Base-by-base conservation (phyloP, 2,113 vertebrate genomes). In the Bubo bubo region DNA sequence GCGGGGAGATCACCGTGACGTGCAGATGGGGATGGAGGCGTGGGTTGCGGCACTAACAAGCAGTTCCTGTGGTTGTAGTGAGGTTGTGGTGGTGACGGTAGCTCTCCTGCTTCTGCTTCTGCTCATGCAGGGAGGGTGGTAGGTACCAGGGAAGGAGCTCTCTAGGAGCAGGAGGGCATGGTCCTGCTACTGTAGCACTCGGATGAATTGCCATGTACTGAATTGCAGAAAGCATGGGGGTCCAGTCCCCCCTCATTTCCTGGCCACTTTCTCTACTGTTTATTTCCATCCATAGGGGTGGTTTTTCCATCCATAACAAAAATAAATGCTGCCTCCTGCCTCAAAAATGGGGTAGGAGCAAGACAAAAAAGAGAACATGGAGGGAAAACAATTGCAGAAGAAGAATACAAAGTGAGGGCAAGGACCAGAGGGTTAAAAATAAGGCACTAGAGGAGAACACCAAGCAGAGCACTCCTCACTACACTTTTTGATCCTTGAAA, bases 1-100 rank as follows among this genome's bases (percentile, higher is more conserved):
- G 15, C 1, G 1, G 12, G 39, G 30, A 41, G 12, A 45, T 45
- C 16, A 41, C 50, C 1, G 0, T 56, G 50, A 12, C 39, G 39
- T 47, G 34, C 58, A 24, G 58, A 16, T 49, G 67, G 41, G 7
- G 58, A 49, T 16, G 24, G 64, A 37, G 32, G 8, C 10, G 11
- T 7, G 17, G 37, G 16, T 26, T 43, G 35, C 0, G 5, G 34
- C 32, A 13, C 30, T 41, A 20, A 32, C 5, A 7, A 3, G 47
- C 41, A 11, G 8, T 64, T 56, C 12, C 67, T 64, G n/a, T 73
- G 50, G 41, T 28, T 80, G n/a, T 39, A 64, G 58, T 64, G 50
- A 66, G 41, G 76, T 49, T 32, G 67, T 49, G 59, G 67, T 64
- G 67, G 76, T 50, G 76, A 41, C 1, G 0, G n/a, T 55, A 64